phyloP scores from a whole-genome alignment of 2,888 invertebrate species.

The Archips crataeganus region DNA sequence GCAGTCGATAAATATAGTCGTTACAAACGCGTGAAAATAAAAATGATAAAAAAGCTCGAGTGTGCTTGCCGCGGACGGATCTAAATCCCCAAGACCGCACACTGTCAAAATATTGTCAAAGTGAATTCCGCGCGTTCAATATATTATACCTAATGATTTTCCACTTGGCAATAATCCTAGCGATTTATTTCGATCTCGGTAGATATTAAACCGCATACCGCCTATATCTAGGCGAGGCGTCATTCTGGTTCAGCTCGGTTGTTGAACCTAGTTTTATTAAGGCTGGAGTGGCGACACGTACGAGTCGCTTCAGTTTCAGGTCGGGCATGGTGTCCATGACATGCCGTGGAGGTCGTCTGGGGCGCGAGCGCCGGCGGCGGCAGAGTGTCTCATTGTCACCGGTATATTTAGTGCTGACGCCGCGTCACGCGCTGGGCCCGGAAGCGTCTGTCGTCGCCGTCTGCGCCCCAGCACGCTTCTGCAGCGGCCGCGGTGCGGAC shows the following conservation, averaged over 20 bases:
- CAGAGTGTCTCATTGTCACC: conserved; percentile 69
- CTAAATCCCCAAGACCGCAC: conserved; percentile 76
- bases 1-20: conserved; percentile 59
- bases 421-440: conserved; percentile 61
- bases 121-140: conserved; percentile 83
- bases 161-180: conserved; percentile 85
- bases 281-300: conserved; percentile 59
- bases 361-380: conserved; percentile 58
- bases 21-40: conserved; percentile 61
- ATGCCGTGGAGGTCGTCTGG: conserved; percentile 45
- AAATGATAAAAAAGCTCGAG: conserved; percentile 63
- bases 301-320: conserved; percentile 60
- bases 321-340: conserved; percentile 50
- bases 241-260: conserved; percentile 72
- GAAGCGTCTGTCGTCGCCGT: conserved; percentile 71
- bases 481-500: conserved; percentile 45
- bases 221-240: conserved; percentile 79
- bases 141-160: conserved; percentile 80
- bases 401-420: conserved; percentile 74
- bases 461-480: conserved; percentile 49
- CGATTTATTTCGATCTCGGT: conserved; percentile 83
- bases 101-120: conserved; percentile 86
- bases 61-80: conserved; percentile 61
- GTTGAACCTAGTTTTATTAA: conserved; percentile 79
- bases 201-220: conserved; percentile 82